Evolutionary conservation across 2,888 invertebrate genomes (phyloP).

Genomic region (Halictus quadricinctus): DNA sequence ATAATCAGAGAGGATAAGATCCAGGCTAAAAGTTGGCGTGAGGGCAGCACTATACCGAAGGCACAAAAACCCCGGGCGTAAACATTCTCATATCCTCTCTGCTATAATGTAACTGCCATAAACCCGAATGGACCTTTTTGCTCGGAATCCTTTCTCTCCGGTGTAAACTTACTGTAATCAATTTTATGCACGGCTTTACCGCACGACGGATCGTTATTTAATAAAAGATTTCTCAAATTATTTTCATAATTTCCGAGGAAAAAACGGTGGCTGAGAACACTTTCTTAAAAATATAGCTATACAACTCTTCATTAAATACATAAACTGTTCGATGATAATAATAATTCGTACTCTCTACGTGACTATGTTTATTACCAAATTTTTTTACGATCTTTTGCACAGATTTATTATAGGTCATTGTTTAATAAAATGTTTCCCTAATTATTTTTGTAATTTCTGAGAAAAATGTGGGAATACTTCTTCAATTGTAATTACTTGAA

Average conservation of each 20-base stretch:
- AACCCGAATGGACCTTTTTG: neutral
- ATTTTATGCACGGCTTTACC: neutral
- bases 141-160: neutral
- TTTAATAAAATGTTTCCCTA: neutral
- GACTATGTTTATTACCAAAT: no score
- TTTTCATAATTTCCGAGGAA: no score
- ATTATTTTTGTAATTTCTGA: neutral
- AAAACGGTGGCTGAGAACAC: no score
- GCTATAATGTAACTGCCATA: neutral
- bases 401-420: neutral
- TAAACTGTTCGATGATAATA: no score
- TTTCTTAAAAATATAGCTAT: no score
- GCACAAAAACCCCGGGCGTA: no score
- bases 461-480: neutral
- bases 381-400: no score
- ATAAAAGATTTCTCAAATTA: neutral
- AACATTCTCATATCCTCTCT: no score
- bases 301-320: no score
- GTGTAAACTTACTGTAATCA: neutral
- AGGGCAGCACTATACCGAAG: no score
- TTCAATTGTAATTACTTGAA: neutral
- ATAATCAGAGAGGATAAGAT: neutral
- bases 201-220: neutral
- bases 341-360: no score
- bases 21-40: no score